These are phyloP conservation scores for Pocillopora grandis DNA, from an alignment of 92 coral and sea anemone species.

Conservation along the genomic window DNA sequence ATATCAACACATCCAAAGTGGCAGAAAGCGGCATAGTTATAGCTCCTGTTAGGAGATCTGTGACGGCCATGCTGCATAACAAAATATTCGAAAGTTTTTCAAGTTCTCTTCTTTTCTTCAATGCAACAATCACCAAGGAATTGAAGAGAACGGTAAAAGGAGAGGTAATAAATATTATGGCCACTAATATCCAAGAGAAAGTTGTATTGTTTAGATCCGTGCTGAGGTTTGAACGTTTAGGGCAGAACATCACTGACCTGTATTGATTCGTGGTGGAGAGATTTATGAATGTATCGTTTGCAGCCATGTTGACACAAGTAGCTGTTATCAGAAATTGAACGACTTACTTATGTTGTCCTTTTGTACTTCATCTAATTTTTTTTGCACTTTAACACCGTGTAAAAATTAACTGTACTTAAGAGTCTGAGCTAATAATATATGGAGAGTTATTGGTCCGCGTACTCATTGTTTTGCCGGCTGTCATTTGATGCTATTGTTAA, in stretches of 20 bases:
- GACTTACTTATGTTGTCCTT: no score
- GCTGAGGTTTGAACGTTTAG: not conserved
- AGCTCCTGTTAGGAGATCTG: slow-evolving; percentile 6
- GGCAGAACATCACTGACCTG: not conserved
- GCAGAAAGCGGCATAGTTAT: slow-evolving; percentile 1
- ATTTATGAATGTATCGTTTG: not conserved
- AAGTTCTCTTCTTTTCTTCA: not conserved
- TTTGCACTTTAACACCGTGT: no score
- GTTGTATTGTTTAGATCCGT: not conserved
- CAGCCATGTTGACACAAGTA: no score
- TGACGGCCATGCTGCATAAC: not conserved
- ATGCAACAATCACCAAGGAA: not conserved
- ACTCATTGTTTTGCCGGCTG: no score
- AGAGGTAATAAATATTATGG: not conserved
- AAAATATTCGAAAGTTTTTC: not conserved
- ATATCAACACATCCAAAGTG: not conserved
- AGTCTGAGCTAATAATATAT: no score
- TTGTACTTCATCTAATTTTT: no score
- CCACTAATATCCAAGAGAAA: not conserved
- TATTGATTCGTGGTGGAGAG: not conserved
- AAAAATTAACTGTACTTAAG: no score
- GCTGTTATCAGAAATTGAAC: no score
- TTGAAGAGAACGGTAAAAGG: not conserved
- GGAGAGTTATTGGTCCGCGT: no score
- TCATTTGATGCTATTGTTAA: no score